Evolutionary conservation across 2,797 vertebrate species (phyloP), one percentile per base, ranked within the genome.

Genomic region (Sebastes steindachneri): DNA sequence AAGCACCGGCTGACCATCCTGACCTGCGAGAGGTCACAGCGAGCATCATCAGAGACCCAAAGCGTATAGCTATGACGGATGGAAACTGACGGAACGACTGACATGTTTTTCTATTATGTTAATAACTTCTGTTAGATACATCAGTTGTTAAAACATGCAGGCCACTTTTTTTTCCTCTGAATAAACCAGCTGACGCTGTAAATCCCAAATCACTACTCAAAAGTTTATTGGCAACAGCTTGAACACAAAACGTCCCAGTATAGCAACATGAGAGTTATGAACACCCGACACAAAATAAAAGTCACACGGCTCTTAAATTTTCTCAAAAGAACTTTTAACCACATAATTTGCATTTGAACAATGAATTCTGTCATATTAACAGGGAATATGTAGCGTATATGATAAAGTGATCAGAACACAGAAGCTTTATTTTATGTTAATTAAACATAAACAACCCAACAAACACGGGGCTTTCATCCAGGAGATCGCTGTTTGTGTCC

Each of bases 11-110:
- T 58, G 74, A 41, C 68, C 28, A 59, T 57, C 58, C 64, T 48
- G 80, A 83, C 72, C 37, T 21, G 65, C 4, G 25, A 55, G 62
- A 75, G 65, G 81, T 87, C 78, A 66, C 41, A 4, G 11, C 26
- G 66, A 79, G 23, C 53, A 35, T 60, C 67, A 65, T 55, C 53
- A 33, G 35, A 54, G n/a, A 59, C 31, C 29, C 14, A 21, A 48
- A 64, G 66, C 8, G 21, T 17, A 31, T 17, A 31, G 69, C 37
- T 55, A 21, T 48, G 21, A 33, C n/a, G 9, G 23, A 19, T 9
- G 2, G 11, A 31, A 51, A 35, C n/a, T 59, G 54, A 37, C 12
- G 14, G 23, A 64, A 33, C 2, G 1, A 17, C 21, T 26, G 5
- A 23, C 8, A 25, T 10, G n/a, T 69, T 63, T 60, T 55, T 64